A percentile compares a stretch with the other conserved stretches of the same genome.
Evolutionary conservation across 2,797 vertebrate species (phyloP).

Genomic region (Dendrocincla fuliginosa): DNA sequence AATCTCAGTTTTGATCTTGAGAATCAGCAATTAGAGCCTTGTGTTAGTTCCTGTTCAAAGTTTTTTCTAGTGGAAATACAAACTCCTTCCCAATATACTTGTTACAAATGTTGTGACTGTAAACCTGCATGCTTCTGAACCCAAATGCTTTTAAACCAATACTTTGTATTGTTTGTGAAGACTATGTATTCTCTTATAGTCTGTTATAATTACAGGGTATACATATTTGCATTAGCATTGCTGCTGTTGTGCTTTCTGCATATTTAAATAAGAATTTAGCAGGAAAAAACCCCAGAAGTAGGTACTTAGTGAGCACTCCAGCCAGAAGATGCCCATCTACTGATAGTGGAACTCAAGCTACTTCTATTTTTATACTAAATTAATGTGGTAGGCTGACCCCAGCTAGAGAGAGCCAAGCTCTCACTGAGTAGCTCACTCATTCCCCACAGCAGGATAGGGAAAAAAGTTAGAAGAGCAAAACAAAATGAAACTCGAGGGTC

Average conservation of each 20-base stretch:
- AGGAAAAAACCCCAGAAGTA: not conserved
- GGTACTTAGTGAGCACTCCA: not conserved
- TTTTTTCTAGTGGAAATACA: rapidly evolving
- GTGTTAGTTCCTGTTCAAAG: not conserved
- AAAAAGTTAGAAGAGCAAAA: not conserved
- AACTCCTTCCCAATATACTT: not conserved
- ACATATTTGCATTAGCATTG: not conserved
- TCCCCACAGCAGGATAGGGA: not conserved
- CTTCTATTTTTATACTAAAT: not conserved
- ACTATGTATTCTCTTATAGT: not conserved
- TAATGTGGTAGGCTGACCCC: not conserved
- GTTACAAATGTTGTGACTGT: not conserved
- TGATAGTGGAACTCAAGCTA: not conserved
- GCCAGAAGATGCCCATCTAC: not conserved
- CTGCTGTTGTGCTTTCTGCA: not conserved
- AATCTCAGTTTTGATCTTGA: not conserved
- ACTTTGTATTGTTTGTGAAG: not conserved
- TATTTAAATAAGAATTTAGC: not conserved
- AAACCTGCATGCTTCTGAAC: not conserved
- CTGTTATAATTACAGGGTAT: not conserved
- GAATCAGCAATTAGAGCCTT: not conserved
- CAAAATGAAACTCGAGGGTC: rapidly evolving
- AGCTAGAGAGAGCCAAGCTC: not conserved
- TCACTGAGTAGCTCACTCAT: not conserved
- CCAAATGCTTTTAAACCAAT: not conserved